Conservation (phyloP, 2,113 vertebrate genomes). For the Oxygymnocypris stewartii region DNA sequence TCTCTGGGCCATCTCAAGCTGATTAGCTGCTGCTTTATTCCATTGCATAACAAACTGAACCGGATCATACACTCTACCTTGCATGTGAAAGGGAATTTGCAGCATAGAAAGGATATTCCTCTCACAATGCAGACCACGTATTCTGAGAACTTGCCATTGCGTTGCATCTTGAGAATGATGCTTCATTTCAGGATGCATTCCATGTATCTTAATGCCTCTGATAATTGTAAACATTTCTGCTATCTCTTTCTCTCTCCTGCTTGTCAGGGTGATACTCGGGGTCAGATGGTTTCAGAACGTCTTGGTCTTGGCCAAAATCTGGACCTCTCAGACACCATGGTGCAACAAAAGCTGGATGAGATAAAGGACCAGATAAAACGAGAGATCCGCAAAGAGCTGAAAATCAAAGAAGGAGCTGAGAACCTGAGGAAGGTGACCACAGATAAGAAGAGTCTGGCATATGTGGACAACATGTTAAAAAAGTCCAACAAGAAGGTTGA, state of each 20-base stretch:
- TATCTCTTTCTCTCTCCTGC: not conserved
- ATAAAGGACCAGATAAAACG: constrained; percentile 88
- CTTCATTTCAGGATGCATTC: constrained; percentile 17
- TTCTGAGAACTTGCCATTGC: constrained; percentile 1
- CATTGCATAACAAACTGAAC: constrained; percentile 30
- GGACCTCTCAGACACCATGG: constrained; percentile 84
- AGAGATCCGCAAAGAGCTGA: constrained; percentile 92
- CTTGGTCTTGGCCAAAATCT: constrained; percentile 79
- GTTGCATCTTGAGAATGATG: constrained; percentile 1
- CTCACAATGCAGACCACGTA: constrained; percentile 14
- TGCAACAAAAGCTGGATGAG: constrained; percentile 89
- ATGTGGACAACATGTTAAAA: constrained; percentile 98
- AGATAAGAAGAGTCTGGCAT: constrained; percentile 98
- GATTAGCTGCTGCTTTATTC: constrained; percentile 42
- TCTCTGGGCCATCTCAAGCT: not conserved
- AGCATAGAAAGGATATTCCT: constrained; percentile 12
- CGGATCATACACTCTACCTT: constrained; percentile 3
- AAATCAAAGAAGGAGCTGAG: constrained; percentile 91
- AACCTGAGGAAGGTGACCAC: constrained; percentile 93
- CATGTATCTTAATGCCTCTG: constrained; percentile 2
- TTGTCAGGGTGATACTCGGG: constrained; percentile 72
- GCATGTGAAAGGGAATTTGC: constrained; percentile 4
- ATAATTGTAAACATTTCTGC: not conserved
- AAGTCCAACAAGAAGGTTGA: constrained; percentile 98
- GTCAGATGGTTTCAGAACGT: constrained; percentile 76